Evolutionary conservation across 1,140 invertebrate genomes (phyloP).

Genomic region (Drosophila pachea): DNA sequence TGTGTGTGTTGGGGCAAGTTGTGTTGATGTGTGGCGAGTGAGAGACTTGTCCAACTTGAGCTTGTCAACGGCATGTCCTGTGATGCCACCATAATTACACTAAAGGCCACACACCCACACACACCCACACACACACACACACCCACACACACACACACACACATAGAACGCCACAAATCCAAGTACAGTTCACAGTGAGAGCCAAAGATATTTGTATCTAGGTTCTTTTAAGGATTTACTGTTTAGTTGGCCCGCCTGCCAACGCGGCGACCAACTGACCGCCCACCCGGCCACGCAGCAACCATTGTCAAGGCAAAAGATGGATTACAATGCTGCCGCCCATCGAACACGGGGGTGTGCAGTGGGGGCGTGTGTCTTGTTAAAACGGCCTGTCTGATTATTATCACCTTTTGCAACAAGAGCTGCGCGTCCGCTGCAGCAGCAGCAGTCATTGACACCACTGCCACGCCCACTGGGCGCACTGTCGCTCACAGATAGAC

Average conservation of each 20-base stretch:
- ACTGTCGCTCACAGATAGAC: slow-evolving; percentile 45
- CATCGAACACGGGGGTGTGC: slow-evolving; percentile 1
- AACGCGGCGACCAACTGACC: background rate
- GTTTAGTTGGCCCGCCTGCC: slow-evolving; percentile 14
- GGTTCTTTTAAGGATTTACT: slow-evolving; percentile 64
- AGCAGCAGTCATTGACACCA: slow-evolving; percentile 72
- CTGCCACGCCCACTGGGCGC: slow-evolving; percentile 41
- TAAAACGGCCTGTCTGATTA: slow-evolving; percentile 73
- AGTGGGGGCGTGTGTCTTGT: slow-evolving; percentile 60
- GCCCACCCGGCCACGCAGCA: slow-evolving; percentile 30
- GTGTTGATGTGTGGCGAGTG: slow-evolving; percentile 59
- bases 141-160: too few species aligned
- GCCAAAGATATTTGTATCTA: slow-evolving; percentile 71
- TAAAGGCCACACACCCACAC: slow-evolving; percentile 46
- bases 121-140: slow-evolving; percentile 5
- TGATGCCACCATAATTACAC: slow-evolving; percentile 69
- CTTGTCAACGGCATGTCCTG: slow-evolving; percentile 69
- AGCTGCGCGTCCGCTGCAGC: slow-evolving; percentile 37
- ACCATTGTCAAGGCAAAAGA: slow-evolving; percentile 64
- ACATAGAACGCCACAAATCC: slow-evolving; percentile 1
- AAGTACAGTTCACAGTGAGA: slow-evolving; percentile 17
- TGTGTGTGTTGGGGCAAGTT: slow-evolving; percentile 43
- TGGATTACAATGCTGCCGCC: slow-evolving; percentile 58
- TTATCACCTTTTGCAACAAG: slow-evolving; percentile 60
- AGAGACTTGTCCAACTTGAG: slow-evolving; percentile 55